Percentiles rank a stretch among this genome's conserved stretches.
phyloP scores from a whole-genome alignment of 2,113 vertebrate species.

The Eretmochelys imbricata region DNA sequence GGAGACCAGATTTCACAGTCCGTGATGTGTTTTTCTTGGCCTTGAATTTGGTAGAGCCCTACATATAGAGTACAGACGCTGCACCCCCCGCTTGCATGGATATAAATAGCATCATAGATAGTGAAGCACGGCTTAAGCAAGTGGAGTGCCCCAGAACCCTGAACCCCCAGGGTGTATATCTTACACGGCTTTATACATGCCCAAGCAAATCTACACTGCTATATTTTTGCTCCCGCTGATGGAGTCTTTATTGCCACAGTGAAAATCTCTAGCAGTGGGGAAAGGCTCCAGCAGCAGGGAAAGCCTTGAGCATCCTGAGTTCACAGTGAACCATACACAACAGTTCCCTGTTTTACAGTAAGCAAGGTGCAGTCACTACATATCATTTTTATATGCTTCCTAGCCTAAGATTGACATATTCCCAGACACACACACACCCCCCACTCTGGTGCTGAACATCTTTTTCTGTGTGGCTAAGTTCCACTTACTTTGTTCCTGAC shows the following conservation, averaged over 20 bases:
- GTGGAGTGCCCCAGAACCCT: neutral
- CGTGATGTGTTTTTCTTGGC: too few species aligned
- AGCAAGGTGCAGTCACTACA: neutral
- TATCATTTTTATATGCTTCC: slow-evolving; percentile 33
- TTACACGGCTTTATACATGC: neutral
- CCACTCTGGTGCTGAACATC: neutral
- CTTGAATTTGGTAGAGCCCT: too few species aligned
- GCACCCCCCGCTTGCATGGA: neutral
- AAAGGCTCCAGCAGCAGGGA: neutral
- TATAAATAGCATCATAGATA: neutral
- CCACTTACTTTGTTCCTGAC: slow-evolving; percentile 52
- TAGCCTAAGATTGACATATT: slow-evolving; percentile 14
- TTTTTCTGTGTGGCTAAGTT: accelerated
- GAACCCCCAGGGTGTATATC: neutral
- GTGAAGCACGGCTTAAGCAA: neutral
- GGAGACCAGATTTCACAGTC: too few species aligned
- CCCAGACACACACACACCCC: neutral
- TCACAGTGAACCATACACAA: slow-evolving; percentile 1
- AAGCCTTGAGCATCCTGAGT: neutral
- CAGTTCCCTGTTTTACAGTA: slow-evolving; percentile 33
- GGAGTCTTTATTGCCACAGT: neutral
- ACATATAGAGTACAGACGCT: neutral
- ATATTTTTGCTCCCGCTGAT: neutral
- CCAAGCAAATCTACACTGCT: too few species aligned
- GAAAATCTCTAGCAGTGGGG: neutral